A percentile compares a stretch with the other conserved stretches of the same genome.
Evolutionary conservation across 1,140 invertebrate genomes (phyloP).

Genomic region (Lordiphosa clarofinis): DNA sequence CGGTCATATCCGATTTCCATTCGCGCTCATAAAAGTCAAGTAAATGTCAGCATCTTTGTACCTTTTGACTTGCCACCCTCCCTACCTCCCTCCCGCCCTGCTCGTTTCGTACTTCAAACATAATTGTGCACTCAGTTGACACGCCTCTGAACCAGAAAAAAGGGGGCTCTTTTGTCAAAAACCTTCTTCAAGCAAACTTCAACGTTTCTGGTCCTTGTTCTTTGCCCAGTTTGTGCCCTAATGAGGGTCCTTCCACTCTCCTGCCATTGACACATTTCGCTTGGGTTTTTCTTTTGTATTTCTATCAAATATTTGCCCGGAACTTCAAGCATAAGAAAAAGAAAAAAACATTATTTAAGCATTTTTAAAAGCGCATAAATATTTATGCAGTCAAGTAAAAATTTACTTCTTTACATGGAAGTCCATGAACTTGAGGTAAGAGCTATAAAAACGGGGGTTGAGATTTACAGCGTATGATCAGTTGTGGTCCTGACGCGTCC

Average conservation of each 20-base stretch:
- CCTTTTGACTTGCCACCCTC: constrained; percentile 25
- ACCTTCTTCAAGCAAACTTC: constrained; percentile 29
- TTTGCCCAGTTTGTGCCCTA: constrained; percentile 55
- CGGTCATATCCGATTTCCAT: constrained; percentile 63
- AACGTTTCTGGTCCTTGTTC: constrained; percentile 48
- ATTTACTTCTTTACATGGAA: constrained; percentile 20
- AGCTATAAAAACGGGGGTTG: constrained; percentile 18
- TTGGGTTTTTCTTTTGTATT: constrained; percentile 39
- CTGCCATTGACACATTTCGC: constrained; percentile 66
- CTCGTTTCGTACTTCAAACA: constrained; percentile 8
- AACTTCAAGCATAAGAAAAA: constrained; percentile 31
- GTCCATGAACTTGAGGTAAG: constrained; percentile 1
- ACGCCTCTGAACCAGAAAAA: constrained; percentile 43
- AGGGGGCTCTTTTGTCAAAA: constrained; percentile 43
- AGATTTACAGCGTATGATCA: too few relatives aligned
- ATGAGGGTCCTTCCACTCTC: constrained; percentile 65
- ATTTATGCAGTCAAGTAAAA: constrained; percentile 75
- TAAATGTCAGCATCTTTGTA: constrained; percentile 60
- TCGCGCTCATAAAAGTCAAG: constrained; percentile 54
- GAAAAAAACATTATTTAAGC: constrained; percentile 30
- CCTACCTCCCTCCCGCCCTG: constrained; percentile 13
- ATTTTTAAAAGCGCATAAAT: constrained; percentile 67
- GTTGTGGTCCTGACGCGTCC: too few relatives aligned
- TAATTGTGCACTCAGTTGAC: constrained; percentile 66
- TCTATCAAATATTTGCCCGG: constrained; percentile 63